A percentile compares a stretch with the other conserved stretches of the same genome.
Conservation (phyloP, 1,140 invertebrate genomes). For the Drosophila serrata region DNA sequence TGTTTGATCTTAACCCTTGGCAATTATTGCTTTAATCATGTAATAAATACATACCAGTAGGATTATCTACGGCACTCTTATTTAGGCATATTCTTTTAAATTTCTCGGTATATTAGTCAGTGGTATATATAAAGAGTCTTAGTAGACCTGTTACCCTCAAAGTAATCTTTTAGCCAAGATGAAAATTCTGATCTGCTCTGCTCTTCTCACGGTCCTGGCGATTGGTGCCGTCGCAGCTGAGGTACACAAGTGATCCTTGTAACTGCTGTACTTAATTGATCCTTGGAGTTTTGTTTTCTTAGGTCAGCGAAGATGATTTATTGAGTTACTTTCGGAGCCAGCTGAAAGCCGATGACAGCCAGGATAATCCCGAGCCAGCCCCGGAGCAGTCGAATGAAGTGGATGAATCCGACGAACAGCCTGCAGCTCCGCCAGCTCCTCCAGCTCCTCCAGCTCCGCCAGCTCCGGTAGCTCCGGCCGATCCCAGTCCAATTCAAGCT, state of each 20-base stretch:
- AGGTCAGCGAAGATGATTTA: not conserved
- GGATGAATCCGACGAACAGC: no score
- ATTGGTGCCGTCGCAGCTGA: not conserved
- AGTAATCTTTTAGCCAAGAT: not conserved
- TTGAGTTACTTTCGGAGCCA: not conserved
- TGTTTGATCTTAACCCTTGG: not conserved
- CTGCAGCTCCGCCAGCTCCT: no score
- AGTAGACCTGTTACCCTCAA: not conserved
- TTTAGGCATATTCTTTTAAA: conserved; percentile 3
- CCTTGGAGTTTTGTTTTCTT: not conserved
- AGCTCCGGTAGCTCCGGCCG: no score
- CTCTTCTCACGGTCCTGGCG: not conserved
- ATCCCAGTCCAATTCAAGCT: no score
- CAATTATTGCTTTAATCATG: not conserved
- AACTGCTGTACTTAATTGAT: not conserved
- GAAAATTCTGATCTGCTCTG: not conserved
- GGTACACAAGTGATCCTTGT: not conserved
- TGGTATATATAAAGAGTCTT: conserved; percentile 9
- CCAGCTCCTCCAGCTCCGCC: no score
- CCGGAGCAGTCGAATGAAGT: not conserved
- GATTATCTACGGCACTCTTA: not conserved
- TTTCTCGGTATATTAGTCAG: not conserved
- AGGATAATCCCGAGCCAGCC: not conserved
- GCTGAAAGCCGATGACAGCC: not conserved
- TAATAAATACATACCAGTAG: not conserved